Percentiles rank a stretch among this genome's conserved stretches.
Conservation (phyloP, 2,113 vertebrate genomes). For the Hippopotamus amphibius region DNA sequence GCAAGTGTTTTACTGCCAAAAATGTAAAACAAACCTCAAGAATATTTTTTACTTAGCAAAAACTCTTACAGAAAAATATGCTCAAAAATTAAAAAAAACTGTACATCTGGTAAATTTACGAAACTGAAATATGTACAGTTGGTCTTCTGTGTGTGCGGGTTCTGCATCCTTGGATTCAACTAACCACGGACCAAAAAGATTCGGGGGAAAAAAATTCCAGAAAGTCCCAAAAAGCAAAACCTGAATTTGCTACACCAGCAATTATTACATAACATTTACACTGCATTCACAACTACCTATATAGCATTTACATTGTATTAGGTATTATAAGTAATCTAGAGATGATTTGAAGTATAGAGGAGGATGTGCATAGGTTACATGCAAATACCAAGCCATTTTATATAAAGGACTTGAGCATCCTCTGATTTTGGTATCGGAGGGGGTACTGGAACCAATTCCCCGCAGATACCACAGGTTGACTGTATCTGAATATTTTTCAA, state of each 20-base stretch:
- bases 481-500: background rate
- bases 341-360: background rate
- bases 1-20: slow-evolving; percentile 10
- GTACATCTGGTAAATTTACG: background rate
- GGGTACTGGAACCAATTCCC: background rate
- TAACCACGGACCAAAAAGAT: background rate
- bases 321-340: background rate
- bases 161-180: background rate
- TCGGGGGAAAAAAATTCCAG: background rate
- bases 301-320: background rate
- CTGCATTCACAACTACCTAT: background rate
- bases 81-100: slow-evolving; percentile 25
- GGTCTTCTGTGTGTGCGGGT: background rate
- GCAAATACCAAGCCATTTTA: background rate
- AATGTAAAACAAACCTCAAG: background rate
- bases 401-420: background rate
- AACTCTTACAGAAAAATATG: background rate
- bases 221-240: background rate
- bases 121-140: background rate
- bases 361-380: background rate
- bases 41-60: slow-evolving; percentile 46
- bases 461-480: background rate
- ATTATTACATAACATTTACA: background rate
- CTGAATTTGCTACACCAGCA: background rate
- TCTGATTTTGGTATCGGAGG: background rate